Conservation (phyloP, 2,113 vertebrate genomes). For the mouse (Mus musculus) region GRCm39 chr11:12884501-12885000, state of each 20-base stretch:
- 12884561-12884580: not conserved
- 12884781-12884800: too few relatives aligned
- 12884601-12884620: not conserved
- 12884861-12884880: not conserved
- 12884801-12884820: not conserved
- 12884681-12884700: not conserved
- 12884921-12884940: rapidly evolving
- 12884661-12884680: not conserved
- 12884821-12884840: not conserved
- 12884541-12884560: not conserved
- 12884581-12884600: not conserved
- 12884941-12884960: rapidly evolving
- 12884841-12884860: not conserved
- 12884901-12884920: not conserved
- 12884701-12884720: rapidly evolving
- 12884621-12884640: not conserved
- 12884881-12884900: rapidly evolving
- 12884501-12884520: not conserved
- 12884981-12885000: not conserved
- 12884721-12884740: not conserved
- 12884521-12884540: slow-evolving; percentile 9
- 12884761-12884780: too few relatives aligned
- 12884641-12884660: not conserved
- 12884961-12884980: rapidly evolving
- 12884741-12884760: not conserved